Conservation (phyloP, 2,888 invertebrate genomes). For the Isotomurus palustris region DNA sequence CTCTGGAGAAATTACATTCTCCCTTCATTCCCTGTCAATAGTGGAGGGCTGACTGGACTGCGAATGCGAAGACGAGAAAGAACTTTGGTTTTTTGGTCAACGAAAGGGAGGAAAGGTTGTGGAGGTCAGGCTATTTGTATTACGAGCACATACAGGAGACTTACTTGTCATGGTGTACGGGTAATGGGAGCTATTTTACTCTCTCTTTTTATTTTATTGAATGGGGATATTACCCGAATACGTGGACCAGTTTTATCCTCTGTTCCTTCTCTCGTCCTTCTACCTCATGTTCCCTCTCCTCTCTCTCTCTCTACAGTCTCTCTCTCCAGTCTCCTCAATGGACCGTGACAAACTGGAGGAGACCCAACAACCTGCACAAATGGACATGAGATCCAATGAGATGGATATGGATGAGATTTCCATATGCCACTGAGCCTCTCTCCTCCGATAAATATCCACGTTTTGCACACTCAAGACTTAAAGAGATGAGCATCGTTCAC, state of each 20-base stretch:
- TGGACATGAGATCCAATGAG: no score
- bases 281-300: no score
- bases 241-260: no score
- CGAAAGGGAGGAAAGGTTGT: conserved; percentile 5
- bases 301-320: no score
- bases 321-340: no score
- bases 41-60: background rate
- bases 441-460: no score
- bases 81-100: background rate
- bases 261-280: no score
- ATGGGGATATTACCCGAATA: conserved; percentile 36
- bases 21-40: background rate
- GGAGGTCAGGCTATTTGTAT: conserved; percentile 41
- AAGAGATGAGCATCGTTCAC: no score
- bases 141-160: conserved; percentile 43
- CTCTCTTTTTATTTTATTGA: conserved; percentile 25
- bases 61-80: background rate
- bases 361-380: no score
- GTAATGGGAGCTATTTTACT: conserved; percentile 41
- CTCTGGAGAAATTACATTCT: conserved; percentile 16
- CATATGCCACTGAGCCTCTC: background rate
- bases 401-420: background rate
- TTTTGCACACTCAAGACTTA: no score
- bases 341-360: conserved; percentile 10
- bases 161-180: conserved; percentile 39